Conservation (phyloP, 2,113 vertebrate genomes). For the Zosterops lateralis region DNA sequence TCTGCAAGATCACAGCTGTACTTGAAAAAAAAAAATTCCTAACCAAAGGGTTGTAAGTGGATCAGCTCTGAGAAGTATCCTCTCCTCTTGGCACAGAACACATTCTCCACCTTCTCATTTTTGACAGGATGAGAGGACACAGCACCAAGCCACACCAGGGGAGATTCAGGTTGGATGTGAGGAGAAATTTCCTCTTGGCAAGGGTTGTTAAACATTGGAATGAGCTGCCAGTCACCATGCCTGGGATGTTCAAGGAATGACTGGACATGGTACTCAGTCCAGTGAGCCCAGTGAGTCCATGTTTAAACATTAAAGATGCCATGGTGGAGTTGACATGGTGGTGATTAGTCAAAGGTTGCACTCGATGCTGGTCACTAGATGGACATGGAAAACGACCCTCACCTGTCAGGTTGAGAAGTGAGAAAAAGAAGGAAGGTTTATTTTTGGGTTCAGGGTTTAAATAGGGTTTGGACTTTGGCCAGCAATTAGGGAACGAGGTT, state of each 20-base stretch:
- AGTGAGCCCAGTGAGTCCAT: too few relatives aligned
- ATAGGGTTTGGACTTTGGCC: too few relatives aligned
- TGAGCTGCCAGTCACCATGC: neutral
- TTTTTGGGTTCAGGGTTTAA: too few relatives aligned
- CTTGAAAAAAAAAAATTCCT: neutral
- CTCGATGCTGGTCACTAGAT: neutral
- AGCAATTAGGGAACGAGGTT: too few relatives aligned
- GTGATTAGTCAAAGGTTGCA: neutral
- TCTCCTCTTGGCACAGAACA: neutral
- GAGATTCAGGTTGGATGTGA: neutral
- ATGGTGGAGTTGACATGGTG: accelerated
- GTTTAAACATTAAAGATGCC: too few relatives aligned
- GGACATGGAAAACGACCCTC: too few relatives aligned
- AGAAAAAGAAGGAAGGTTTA: too few relatives aligned
- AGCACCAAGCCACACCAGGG: neutral
- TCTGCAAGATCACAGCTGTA: neutral
- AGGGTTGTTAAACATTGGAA: neutral
- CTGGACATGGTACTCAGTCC: neutral
- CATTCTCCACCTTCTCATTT: neutral
- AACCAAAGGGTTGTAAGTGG: neutral
- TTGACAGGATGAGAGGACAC: neutral
- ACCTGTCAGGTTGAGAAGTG: too few relatives aligned
- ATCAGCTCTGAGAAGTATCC: neutral
- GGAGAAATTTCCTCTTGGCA: neutral
- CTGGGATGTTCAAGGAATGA: neutral